Base-by-base conservation (phyloP, 2,113 vertebrate genomes). In the Peromyscus californicus region DNA sequence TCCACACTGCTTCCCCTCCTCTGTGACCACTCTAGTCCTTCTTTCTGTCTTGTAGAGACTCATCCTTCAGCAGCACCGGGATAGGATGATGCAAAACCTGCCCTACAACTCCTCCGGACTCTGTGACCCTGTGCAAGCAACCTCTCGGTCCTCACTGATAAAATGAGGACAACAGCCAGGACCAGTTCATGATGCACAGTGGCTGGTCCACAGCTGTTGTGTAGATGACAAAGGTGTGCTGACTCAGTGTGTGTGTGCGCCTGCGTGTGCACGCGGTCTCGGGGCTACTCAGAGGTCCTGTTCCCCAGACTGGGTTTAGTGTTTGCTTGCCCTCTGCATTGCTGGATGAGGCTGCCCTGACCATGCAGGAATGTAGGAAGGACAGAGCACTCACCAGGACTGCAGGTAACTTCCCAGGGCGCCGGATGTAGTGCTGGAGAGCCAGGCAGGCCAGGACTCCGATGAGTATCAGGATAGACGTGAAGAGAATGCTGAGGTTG, bases 331-430 rank as follows among this genome's bases (percentile, higher is more conserved):
- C 3, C 80, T 29, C 63, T 21, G 45, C 0, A 8, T 54, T 79
- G 61, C 13, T 8, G 36, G 10, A 17, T 7, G 42, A 90, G 31
- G 19, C 51, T 51, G 3, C 48, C 80, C 45, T 21, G 89, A 65
- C 21, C 31, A 76, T 7, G 5, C 11, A 39, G 11, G 48, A 3
- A 54, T 17, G 21, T 6, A 33, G 48, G 57, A 59, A 54, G 67
- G 74, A 31, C 0, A 5, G 70, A 42, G 3, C 22, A 96, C 99
- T 99, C 92, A 99, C 99, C 99, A 99, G 97, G 39, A 97, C 98
- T 0, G 96, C 33, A 0, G 99, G 99, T 0, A 98, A 97, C 96
- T 95, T 98, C 84, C 96, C 0, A 0, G 96, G 96, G 61, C 59
- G 98, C 94, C 86, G 98, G 7, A 98, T 0, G 4, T 99, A 99